These are phyloP conservation scores for Rhagoletis zephyria DNA, from an alignment of 1,140 invertebrate species.

Conservation along the genomic window DNA sequence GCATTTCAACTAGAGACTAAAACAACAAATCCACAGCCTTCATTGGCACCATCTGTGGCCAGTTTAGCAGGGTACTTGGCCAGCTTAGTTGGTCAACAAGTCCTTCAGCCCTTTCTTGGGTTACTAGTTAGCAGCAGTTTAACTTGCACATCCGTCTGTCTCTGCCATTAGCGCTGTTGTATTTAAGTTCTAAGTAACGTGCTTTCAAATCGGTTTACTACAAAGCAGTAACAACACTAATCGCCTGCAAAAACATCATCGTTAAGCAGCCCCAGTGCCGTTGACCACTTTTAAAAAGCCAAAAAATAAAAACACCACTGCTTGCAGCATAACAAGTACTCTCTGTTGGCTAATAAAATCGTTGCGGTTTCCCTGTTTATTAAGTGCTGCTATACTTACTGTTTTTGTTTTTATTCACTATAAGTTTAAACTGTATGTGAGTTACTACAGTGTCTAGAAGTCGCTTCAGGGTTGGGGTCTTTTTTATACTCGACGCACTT, in stretches of 20 bases:
- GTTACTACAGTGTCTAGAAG: neutral
- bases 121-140: too few species aligned
- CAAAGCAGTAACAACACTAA: slow-evolving; percentile 24
- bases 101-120: too few species aligned
- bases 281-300: slow-evolving; percentile 18
- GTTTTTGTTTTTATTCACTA: too few species aligned
- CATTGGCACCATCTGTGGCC: slow-evolving; percentile 26
- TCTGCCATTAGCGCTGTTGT: too few species aligned
- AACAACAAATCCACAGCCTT: neutral
- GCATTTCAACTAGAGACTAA: neutral
- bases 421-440: too few species aligned
- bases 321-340: slow-evolving; percentile 9
- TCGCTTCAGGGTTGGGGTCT: neutral
- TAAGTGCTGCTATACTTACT: slow-evolving; percentile 7
- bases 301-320: neutral
- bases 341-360: slow-evolving; percentile 42
- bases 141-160: too few species aligned
- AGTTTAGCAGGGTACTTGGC: neutral
- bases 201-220: neutral
- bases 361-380: slow-evolving; percentile 31
- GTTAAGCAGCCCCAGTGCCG: neutral
- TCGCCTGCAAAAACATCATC: slow-evolving; percentile 21
- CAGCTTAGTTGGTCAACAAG: neutral
- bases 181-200: neutral
- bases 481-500: neutral